Evolutionary conservation across 64 coral and sea anemone species (phyloP).

Genomic region (Stichodactyla mertensii): DNA sequence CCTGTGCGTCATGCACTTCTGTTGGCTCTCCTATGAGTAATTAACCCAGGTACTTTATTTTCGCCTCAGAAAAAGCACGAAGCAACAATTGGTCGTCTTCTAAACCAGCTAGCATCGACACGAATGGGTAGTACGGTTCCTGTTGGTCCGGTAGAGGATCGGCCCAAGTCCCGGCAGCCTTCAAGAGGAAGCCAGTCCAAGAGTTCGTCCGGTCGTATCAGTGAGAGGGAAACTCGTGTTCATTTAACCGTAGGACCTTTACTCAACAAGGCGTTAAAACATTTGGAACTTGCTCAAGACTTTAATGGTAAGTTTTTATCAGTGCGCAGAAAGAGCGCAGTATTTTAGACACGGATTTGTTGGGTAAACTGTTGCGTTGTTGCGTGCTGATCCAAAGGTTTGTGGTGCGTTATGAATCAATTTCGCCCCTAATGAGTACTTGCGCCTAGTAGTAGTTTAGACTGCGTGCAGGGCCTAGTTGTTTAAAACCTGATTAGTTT

Average conservation of each 20-base stretch:
- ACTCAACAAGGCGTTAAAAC: constrained; percentile 54
- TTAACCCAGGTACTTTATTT: not conserved
- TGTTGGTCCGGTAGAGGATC: constrained; percentile 24
- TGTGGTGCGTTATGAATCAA: no score
- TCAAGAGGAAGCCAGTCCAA: constrained; percentile 9
- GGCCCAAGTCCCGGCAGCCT: constrained; percentile 36
- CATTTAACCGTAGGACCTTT: constrained; percentile 25
- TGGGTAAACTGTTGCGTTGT: no score
- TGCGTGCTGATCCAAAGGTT: no score
- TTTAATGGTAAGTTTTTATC: constrained; percentile 38
- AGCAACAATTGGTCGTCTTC: constrained; percentile 60
- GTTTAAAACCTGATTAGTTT: no score
- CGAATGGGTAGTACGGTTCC: constrained; percentile 12
- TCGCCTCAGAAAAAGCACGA: constrained; percentile 46
- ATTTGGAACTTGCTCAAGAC: constrained; percentile 47
- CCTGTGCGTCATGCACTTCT: no score
- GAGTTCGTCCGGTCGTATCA: constrained; percentile 1
- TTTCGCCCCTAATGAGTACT: no score
- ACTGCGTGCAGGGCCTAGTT: no score
- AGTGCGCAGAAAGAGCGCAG: not conserved
- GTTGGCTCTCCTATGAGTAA: no score
- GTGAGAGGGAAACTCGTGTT: not conserved
- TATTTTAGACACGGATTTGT: not conserved
- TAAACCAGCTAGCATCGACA: constrained; percentile 42
- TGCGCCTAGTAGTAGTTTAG: no score